Evolutionary conservation across 1,140 invertebrate species (phyloP).

Genomic region (Listronotus oregonensis): DNA sequence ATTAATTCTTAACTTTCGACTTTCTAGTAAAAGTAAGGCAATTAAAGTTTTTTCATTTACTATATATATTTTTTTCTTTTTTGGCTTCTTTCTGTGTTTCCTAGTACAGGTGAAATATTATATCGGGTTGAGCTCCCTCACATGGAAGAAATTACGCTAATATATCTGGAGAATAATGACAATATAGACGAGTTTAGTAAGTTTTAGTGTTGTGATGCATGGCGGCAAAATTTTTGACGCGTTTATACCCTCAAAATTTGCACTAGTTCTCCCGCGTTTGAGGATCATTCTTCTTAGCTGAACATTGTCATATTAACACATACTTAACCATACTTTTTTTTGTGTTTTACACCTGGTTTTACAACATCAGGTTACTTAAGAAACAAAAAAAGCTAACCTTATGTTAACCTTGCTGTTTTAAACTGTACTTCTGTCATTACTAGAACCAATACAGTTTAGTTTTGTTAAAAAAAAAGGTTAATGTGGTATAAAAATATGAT

Average conservation of each 20-base stretch:
- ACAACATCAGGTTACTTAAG: no score
- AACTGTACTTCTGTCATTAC: no score
- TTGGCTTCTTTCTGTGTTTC: constrained; percentile 66
- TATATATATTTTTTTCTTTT: constrained; percentile 57
- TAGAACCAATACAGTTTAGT: no score
- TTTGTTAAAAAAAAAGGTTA: no score
- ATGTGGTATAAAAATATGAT: no score
- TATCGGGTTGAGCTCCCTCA: constrained; percentile 86
- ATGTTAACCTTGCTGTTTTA: no score
- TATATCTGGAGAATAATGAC: constrained; percentile 82
- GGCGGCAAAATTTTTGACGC: constrained; percentile 42
- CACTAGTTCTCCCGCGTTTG: constrained; percentile 45
- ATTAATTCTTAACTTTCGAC: constrained; percentile 3
- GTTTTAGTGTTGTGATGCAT: constrained; percentile 62
- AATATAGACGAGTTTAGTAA: constrained; percentile 69
- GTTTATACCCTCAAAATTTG: constrained; percentile 26
- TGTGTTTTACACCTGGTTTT: no score
- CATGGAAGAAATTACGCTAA: constrained; percentile 87
- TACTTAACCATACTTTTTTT: no score
- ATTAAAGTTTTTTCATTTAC: constrained; percentile 44
- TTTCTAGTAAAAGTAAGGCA: neutral
- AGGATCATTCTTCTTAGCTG: constrained; percentile 23
- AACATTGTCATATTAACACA: constrained; percentile 25
- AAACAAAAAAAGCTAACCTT: no score
- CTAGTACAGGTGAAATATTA: constrained; percentile 83